Base-by-base conservation (phyloP, 2,888 invertebrate species). In the Tuberolachnus salignus region DNA sequence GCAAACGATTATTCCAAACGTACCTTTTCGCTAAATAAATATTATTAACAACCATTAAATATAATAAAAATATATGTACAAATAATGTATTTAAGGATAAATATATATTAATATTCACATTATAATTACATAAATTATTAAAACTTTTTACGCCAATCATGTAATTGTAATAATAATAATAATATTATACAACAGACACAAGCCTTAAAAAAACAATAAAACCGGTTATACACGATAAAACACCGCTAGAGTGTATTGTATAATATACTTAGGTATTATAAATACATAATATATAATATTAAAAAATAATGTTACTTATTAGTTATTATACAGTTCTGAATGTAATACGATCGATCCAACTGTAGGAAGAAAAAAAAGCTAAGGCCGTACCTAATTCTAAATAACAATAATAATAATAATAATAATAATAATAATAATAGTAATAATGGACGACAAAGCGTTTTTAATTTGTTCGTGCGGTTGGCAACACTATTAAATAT, bases 1-100 rank as follows among this genome's bases (percentile, higher is more conserved):
- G 74, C 66, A 66, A 55, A 74, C 74, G 74, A 74, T 64, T 74
- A 74, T 74, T n/a, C 55, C 74, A 74, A 74, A 64, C 64, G 53
- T 64, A 74, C 53, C 66, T 75, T 34, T 34, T 75, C 66, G 26
- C 75, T 67, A 57, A 75, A 75, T 75, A 55, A 74, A 75, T 75
- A 66, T 55, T 66, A 74, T 75, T 66, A 74, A 75, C 75, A 75
- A 75, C 46, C 19, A 19, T 70, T 21, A 42, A 70, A 70, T 69
- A 70, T 70, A 55, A 51, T 51, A 34, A 34, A 4, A 34, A 51
- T 51, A 51, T 70, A 63, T 44, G 21, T 70, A 57, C 55, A 59
- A 10, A 59, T 4, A 69, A 51, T 21, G 55, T 57, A 57, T 55
- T 70, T 70, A 44, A 23, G 19, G 3, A 34, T 34, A 6, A 14